Evolutionary conservation across 1,140 invertebrate species (phyloP).

Genomic region (Anthonomus grandis): DNA sequence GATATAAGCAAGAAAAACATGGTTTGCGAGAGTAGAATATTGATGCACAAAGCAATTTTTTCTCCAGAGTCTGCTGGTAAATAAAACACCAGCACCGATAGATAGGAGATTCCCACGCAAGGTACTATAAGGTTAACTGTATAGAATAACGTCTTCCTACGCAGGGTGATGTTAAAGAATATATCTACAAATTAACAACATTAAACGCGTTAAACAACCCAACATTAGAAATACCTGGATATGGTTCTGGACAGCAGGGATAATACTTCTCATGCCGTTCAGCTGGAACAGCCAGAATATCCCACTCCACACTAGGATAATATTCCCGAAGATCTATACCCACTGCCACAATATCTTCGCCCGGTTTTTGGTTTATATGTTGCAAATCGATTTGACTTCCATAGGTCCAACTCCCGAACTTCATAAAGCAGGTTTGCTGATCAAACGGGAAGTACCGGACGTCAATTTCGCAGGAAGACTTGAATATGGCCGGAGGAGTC

Average conservation of each 20-base stretch:
- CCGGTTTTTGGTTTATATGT: slow-evolving; percentile 80
- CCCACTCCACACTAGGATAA: slow-evolving; percentile 97
- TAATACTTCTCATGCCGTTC: slow-evolving; percentile 88
- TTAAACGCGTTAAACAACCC: slow-evolving; percentile 4
- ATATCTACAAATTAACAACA: slow-evolving; percentile 68
- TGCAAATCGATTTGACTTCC: slow-evolving; percentile 92
- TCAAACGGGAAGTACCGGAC: slow-evolving; percentile 96
- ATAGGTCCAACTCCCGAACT: slow-evolving; percentile 98
- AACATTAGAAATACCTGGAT: slow-evolving; percentile 61
- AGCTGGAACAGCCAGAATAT: slow-evolving; percentile 89
- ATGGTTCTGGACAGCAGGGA: slow-evolving; percentile 82
- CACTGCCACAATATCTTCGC: slow-evolving; percentile 76
- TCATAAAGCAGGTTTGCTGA: slow-evolving; percentile 94
- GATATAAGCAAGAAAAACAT: slow-evolving; percentile 99
- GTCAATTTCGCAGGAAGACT: slow-evolving; percentile 96
- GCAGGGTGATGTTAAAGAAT: slow-evolving; percentile 95
- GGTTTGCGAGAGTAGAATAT: slow-evolving; percentile 96
- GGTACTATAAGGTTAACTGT: slow-evolving; percentile 94
- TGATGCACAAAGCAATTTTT: slow-evolving; percentile 97
- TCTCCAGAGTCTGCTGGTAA: slow-evolving; percentile 97
- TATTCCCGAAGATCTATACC: slow-evolving; percentile 92
- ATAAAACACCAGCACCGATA: slow-evolving; percentile 94
- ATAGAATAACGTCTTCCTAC: slow-evolving; percentile 93
- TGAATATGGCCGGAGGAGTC: slow-evolving; percentile 96
- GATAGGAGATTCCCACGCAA: slow-evolving; percentile 88